These are phyloP conservation scores for Scolopax rusticola DNA, from an alignment of 2,797 vertebrate species.

Conservation along the genomic window DNA sequence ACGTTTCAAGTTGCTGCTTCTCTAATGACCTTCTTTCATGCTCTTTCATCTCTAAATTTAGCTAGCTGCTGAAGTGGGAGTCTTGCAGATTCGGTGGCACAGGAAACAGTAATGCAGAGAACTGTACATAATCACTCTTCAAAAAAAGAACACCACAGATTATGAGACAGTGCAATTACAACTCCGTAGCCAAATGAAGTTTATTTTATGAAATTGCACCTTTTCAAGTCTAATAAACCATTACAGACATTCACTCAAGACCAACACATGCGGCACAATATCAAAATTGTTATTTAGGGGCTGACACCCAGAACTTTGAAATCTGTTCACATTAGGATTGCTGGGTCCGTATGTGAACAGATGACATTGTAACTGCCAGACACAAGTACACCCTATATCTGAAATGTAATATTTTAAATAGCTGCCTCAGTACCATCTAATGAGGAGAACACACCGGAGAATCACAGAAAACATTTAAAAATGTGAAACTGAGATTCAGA, in stretches of 20 bases:
- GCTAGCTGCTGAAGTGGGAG: not conserved
- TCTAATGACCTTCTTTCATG: not conserved
- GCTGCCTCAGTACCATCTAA: not conserved
- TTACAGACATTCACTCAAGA: slow-evolving; percentile 39
- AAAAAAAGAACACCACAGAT: slow-evolving; percentile 8
- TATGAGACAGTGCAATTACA: slow-evolving; percentile 14
- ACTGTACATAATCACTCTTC: not conserved
- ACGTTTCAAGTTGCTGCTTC: not conserved
- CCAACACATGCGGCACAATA: slow-evolving; percentile 25
- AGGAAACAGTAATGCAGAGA: not conserved
- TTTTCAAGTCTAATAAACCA: slow-evolving; percentile 38
- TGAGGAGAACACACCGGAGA: not conserved
- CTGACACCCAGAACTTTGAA: not conserved
- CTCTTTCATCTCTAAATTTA: slow-evolving; percentile 59
- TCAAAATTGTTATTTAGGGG: not conserved
- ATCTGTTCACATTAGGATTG: not conserved
- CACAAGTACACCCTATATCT: not conserved
- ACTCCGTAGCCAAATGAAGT: slow-evolving; percentile 15
- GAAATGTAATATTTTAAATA: not conserved
- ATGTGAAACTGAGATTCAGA: not conserved
- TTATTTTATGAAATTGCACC: slow-evolving; percentile 57
- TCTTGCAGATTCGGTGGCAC: not conserved
- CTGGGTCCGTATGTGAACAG: not conserved
- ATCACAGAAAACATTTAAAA: not conserved
- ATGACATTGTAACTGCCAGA: not conserved